phyloP scores from a whole-genome alignment of 2,888 invertebrate species.

The Pseudolycoriella hygida region DNA sequence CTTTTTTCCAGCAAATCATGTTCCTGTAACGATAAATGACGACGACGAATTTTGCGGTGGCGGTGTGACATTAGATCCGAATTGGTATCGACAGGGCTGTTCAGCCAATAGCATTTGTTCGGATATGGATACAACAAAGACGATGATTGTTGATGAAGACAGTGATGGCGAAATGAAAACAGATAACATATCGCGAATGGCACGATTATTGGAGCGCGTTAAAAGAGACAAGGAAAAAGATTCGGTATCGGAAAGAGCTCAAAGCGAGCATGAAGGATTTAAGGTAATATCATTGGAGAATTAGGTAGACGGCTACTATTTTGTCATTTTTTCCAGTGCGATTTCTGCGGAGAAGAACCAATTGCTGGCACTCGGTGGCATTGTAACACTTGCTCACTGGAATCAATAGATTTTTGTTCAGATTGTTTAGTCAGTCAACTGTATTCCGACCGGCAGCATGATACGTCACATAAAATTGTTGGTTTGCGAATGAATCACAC shows the following conservation, averaged over 20 bases:
- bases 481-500: conserved; percentile 7
- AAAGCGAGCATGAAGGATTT: conserved; percentile 13
- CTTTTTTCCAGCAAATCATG: conserved; percentile 67
- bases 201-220: conserved; percentile 15
- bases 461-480: conserved; percentile 10
- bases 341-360: conserved; percentile 42
- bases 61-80: conserved; percentile 4
- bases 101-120: conserved; percentile 9
- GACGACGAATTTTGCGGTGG: conserved; percentile 18
- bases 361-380: conserved; percentile 50
- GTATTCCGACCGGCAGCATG: conserved; percentile 8
- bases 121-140: conserved; percentile 6
- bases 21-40: conserved; percentile 63
- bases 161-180: conserved; percentile 12
- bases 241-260: conserved; percentile 11
- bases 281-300: conserved; percentile 8
- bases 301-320: background rate
- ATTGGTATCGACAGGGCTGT: conserved; percentile 4
- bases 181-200: conserved; percentile 13
- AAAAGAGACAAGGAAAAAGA: conserved; percentile 14
- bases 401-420: conserved; percentile 42
- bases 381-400: conserved; percentile 40
- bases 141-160: conserved; percentile 8
- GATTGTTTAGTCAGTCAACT: conserved; percentile 42
- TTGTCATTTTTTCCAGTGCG: conserved; percentile 33